Base-by-base conservation (phyloP, 1,140 invertebrate species). In the Eubasilissa regina region DNA sequence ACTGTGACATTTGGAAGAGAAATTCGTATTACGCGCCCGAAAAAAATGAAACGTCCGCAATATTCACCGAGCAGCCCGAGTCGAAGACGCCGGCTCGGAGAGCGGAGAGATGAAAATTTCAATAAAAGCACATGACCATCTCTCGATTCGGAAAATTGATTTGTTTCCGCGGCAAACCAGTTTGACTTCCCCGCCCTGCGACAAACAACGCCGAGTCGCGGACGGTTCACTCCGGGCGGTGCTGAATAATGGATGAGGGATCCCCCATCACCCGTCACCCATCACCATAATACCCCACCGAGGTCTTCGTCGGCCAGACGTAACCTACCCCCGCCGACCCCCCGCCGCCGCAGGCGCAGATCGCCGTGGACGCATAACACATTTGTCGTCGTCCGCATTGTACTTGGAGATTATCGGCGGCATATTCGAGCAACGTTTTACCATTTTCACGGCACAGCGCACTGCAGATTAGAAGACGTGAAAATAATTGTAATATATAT, bases 161-260 rank as follows among this genome's bases (percentile, higher is more conserved):
- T 56, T 15, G 53, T 56, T 15, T 15, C 53, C 53, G 51, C 51
- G 17, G 4, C n/a, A 55, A 17, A 55, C 51, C n/a, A 55, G 10
- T 55, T 55, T n/a, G 51, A 17, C 17, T 55, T 15, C 19, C 11
- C 53, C 15, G n/a, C 11, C 53, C 19, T n/a, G 53, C 8, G 58
- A 62, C 19, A 35, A 62, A 62, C n/a, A 3, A 51, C 13, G 25
- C 13, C 13, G 19, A 17, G 21, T 9, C 3, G n/a, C 8, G 19
- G 53, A 56, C 53, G 53, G n/a, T 56, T 17, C 21, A 43, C 21
- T 35, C 19, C 12, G 58, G 4, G 58, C 17, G 58, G 58, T 21
- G 12, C 58, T 62, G 58, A 62, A 62, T 62, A 25, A 62, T 62
- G 58, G 19, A 62, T 62, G 58, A 62, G 25, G 25, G 11, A 1